Base-by-base conservation (phyloP, 2,113 vertebrate genomes). In the Cynocephalus volans region DNA sequence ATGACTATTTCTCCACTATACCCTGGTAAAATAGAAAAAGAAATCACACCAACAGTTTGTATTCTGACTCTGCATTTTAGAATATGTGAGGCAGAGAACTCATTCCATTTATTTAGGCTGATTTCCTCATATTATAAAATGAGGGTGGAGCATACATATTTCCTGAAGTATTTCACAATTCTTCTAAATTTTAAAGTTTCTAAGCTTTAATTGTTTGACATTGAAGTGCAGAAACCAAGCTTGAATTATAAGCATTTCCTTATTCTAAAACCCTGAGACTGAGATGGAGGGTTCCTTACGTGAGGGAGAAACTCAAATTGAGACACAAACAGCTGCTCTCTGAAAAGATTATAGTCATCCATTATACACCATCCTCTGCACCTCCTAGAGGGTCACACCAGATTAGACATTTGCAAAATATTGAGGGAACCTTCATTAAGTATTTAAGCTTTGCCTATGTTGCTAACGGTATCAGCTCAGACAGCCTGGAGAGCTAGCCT, bases 111-210 rank as follows among this genome's bases (percentile, higher is more conserved):
- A 93, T n/a, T 76, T 48, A 62, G 11, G 50, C 24, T 88, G 33
- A 88, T 82, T 87, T 95, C 48, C n/a, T 84, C 28, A 28, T 76
- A 72, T 80, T 86, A 88, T 73, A 85, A 82, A 94, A 80, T 14
- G 6, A 69, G 28, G 24, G 33, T 72, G 73, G 36, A 93, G n/a
- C 41, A 1, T 75, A 75, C 8, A 0, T 93, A 88, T 54, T 95
- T 92, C 54, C 54, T 28, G 3, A 96, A 80, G 33, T 62, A 80
- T 28, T 79, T 95, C 24, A 95, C 9, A 48, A 81, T 70, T 62
- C 69, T 85, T 50, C 21, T 5, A 1, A 87, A 83, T 84, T 69
- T 86, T 52, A 73, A 69, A 90, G 48, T 24, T 60, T 72, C 41
- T 83, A 83, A 67, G 48, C 5, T 83, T 96, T 86, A 90, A 73